Base-by-base conservation (phyloP, 2,888 invertebrate species). In the Mimumesa dahlbomi region DNA sequence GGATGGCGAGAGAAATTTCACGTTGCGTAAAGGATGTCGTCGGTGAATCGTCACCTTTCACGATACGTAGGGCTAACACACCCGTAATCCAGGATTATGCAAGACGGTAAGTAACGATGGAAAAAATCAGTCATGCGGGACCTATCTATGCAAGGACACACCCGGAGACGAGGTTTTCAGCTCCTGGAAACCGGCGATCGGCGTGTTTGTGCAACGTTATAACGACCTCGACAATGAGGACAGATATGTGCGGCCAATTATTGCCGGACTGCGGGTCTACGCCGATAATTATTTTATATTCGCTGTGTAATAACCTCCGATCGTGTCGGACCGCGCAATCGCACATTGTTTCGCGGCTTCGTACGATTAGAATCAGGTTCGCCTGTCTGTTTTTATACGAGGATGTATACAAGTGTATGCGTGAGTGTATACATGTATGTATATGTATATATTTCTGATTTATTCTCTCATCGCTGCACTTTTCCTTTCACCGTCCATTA, bases 91-190 rank as follows among this genome's bases (percentile, higher is more conserved):
- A 52, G n/a, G 50, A 54, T 79, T 78, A 75, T 66, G 77, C 75
- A 76, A 75, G 62, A 65, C 25, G 6, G 29, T 2, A 29, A 11
- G 70, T 53, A 69, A 56, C 67, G 70, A 80, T 77, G 80, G 77
- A 79, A 80, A n/a, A 81, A 82, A 61, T 77, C 64, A 79, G 67
- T 69, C 73, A 61, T 78, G 78, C 78, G 78, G 78, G 73, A 54
- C 65, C 64, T 63, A 67, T 77, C 79, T 53, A 65, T 49, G 66
- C 79, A 79, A 79, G 79, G 79, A 79, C 79, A 74, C 57, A 50
- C 75, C 52, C 63, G 43, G 62, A 64, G 62, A 57, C 45, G 11
- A 67, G 66, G 49, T 66, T 78, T 75, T 78, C 69, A 73, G 63
- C 53, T 63, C 57, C 46, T 53, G 43, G 65, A 52, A n/a, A n/a